Evolutionary conservation across 2,888 invertebrate genomes (phyloP).

Genomic region (Chamaedrilus cognettii): DNA sequence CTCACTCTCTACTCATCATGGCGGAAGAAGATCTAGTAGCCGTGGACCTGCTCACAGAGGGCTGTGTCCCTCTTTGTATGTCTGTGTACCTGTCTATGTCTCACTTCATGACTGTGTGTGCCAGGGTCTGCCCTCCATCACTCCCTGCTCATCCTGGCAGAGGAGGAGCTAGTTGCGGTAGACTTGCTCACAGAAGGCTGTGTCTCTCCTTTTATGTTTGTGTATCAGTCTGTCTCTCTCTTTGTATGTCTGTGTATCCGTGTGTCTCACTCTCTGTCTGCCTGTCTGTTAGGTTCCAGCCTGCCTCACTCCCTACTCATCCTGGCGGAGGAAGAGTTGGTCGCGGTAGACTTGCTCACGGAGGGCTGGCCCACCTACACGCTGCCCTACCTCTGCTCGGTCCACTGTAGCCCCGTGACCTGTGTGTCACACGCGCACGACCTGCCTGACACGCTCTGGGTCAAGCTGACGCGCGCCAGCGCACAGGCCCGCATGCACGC

Average conservation of each 20-base stretch:
- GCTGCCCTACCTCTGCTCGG: conserved; percentile 75
- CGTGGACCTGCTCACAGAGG: too few species aligned
- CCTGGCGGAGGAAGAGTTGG: conserved; percentile 91
- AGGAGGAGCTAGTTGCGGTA: conserved; percentile 92
- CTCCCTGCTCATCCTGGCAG: conserved; percentile 81
- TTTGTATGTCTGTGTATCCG: too few species aligned
- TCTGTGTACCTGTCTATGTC: too few species aligned
- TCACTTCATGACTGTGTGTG: conserved; percentile 18
- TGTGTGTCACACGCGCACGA: conserved; percentile 72
- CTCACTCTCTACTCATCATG: conserved; percentile 73
- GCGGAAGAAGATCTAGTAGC: conserved; percentile 95
- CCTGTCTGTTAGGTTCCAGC: conserved; percentile 56
- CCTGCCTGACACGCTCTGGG: conserved; percentile 67
- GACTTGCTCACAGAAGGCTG: too few species aligned
- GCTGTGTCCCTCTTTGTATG: too few species aligned
- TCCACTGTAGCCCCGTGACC: conserved; percentile 85
- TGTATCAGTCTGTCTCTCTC: too few species aligned
- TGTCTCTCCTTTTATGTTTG: too few species aligned
- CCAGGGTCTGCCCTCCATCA: conserved; percentile 42
- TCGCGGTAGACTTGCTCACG: conserved; percentile 83
- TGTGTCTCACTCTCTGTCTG: neutral
- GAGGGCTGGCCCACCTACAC: conserved; percentile 79
- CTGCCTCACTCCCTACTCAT: conserved; percentile 69
- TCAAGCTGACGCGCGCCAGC: conserved; percentile 56
- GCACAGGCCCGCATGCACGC: conserved; percentile 40